phyloP scores from a whole-genome alignment of 1,140 invertebrate genomes.

The Fopius arisanus region DNA sequence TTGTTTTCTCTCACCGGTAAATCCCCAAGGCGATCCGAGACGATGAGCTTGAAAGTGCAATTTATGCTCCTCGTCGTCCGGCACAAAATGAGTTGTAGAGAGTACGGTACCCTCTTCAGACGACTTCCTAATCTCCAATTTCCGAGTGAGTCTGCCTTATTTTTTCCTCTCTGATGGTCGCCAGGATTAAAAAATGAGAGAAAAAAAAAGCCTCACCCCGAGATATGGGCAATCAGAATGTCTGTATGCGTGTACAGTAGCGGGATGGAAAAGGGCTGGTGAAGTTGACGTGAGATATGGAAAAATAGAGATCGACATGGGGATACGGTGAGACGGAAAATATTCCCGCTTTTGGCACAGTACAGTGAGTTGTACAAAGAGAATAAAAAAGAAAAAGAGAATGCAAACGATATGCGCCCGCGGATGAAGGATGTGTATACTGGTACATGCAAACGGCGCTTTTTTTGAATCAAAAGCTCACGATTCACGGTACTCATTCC shows the following conservation, averaged over 20 bases:
- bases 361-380: not conserved
- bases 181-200: not conserved
- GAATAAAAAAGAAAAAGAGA: not conserved
- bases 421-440: constrained; percentile 4
- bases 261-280: not conserved
- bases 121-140: constrained; percentile 20
- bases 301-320: constrained; percentile 14
- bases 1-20: not conserved
- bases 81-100: not conserved
- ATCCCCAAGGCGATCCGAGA: not conserved
- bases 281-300: constrained; percentile 9
- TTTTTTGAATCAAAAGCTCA: constrained; percentile 11
- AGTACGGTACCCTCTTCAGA: constrained; percentile 1
- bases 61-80: constrained; percentile 1
- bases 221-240: not conserved
- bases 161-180: not conserved
- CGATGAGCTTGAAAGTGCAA: not conserved
- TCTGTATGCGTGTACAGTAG: not conserved
- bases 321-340: constrained; percentile 1
- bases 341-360: constrained; percentile 3
- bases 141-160: constrained; percentile 1
- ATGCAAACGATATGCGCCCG: constrained; percentile 7
- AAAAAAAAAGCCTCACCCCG: not conserved
- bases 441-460: not conserved
- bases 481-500: constrained; percentile 1